Conservation (phyloP, 2,888 invertebrate species). For the Anodontia alba region DNA sequence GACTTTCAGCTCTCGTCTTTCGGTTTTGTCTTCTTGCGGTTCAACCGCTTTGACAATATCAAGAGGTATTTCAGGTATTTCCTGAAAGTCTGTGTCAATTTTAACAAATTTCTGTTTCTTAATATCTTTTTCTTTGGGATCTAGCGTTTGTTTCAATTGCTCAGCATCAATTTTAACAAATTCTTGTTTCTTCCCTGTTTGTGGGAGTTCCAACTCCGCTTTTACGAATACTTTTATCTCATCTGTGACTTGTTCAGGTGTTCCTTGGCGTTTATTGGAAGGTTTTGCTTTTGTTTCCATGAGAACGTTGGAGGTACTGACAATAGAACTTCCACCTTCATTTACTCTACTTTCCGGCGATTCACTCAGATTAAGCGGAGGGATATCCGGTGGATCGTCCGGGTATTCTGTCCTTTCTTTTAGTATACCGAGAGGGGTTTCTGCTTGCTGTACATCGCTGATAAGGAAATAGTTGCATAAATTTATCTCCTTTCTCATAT, state of each 20-base stretch:
- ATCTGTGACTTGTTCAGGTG: constrained; percentile 22
- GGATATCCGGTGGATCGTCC: constrained; percentile 35
- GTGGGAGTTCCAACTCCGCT: background rate
- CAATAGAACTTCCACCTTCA: constrained; percentile 41
- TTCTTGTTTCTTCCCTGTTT: background rate
- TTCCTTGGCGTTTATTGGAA: constrained; percentile 27
- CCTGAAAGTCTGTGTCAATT: constrained; percentile 40
- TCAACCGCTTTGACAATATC: constrained; percentile 18
- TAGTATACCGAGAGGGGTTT: constrained; percentile 47
- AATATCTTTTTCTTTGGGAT: background rate
- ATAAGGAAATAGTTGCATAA: constrained; percentile 77
- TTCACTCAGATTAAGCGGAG: background rate
- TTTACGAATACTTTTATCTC: background rate
- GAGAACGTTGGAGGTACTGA: constrained; percentile 51
- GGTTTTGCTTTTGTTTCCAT: constrained; percentile 55
- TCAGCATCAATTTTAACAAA: background rate
- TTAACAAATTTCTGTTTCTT: constrained; percentile 36
- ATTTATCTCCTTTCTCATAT: constrained; percentile 64
- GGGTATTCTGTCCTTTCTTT: constrained; percentile 57
- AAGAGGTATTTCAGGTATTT: constrained; percentile 56
- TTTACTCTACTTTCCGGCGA: background rate
- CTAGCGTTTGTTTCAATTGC: too few species aligned
- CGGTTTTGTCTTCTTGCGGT: background rate
- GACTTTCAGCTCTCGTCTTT: constrained; percentile 46
- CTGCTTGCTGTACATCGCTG: constrained; percentile 52